These are phyloP conservation scores for Cathartes aura DNA, from an alignment of 2,113 vertebrate species.

Conservation along the genomic window DNA sequence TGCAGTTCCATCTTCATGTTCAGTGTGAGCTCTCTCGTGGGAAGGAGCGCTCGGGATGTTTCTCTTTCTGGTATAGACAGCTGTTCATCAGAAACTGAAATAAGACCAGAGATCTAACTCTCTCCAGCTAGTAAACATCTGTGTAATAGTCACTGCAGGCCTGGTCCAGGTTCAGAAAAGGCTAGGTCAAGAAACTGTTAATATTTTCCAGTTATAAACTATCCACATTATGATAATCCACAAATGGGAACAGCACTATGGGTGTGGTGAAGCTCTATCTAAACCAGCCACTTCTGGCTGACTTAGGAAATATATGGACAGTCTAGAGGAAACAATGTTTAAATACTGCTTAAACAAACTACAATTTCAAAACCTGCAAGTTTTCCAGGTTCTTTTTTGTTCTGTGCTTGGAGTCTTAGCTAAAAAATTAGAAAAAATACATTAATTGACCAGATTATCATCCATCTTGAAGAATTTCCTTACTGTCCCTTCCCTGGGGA, in stretches of 20 bases:
- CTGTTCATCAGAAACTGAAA: not conserved
- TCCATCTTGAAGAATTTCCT: not conserved
- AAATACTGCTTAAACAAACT: not conserved
- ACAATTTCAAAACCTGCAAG: not conserved
- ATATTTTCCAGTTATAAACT: not conserved
- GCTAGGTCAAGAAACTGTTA: not conserved
- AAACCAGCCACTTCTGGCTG: not conserved
- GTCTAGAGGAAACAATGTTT: not conserved
- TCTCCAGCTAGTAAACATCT: not conserved
- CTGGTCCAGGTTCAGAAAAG: not conserved
- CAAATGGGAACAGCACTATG: not conserved
- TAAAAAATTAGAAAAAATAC: not conserved
- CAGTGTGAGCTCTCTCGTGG: not conserved
- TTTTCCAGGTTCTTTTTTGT: not conserved
- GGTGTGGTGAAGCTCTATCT: not conserved
- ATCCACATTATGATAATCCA: not conserved
- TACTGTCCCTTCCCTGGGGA: fast-evolving
- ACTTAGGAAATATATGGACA: not conserved
- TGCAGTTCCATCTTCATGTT: not conserved
- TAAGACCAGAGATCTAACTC: not conserved
- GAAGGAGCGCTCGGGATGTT: not conserved
- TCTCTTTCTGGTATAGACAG: not conserved
- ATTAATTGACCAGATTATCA: not conserved
- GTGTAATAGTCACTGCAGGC: not conserved
- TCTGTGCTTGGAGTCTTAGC: not conserved